Conservation (phyloP, 2,888 invertebrate genomes). For the Choreutis nemorana region DNA sequence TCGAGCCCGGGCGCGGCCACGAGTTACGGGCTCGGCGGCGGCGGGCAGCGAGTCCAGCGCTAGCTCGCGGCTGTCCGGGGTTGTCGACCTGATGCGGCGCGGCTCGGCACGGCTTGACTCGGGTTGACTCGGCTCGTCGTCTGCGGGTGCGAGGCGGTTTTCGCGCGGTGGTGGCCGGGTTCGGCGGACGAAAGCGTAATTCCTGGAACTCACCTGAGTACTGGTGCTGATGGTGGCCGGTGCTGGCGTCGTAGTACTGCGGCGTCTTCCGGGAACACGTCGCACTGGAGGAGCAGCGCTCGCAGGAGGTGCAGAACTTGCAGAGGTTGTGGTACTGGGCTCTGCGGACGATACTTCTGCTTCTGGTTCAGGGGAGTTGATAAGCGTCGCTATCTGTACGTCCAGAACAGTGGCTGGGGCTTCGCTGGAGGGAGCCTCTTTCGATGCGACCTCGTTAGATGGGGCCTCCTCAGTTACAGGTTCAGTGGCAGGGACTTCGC, state of each 20-base stretch:
- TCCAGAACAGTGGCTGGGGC: constrained; percentile 52
- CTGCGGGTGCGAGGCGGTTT: no score
- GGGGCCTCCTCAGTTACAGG: constrained; percentile 23
- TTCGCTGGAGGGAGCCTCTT: constrained; percentile 16
- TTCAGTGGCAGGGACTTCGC: constrained; percentile 36
- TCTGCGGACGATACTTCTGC: constrained; percentile 20
- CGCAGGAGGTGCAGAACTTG: constrained; percentile 25
- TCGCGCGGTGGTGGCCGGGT: constrained; percentile 41
- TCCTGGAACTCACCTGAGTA: constrained; percentile 67
- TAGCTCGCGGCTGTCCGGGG: constrained; percentile 53
- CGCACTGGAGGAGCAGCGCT: constrained; percentile 20
- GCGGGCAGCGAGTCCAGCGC: constrained; percentile 48
- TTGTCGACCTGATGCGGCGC: constrained; percentile 48
- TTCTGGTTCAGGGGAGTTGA: constrained; percentile 34
- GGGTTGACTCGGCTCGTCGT: no score
- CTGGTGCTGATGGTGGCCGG: constrained; percentile 26
- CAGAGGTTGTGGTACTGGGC: constrained; percentile 23
- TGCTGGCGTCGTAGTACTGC: constrained; percentile 22
- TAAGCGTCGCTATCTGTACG: constrained; percentile 51
- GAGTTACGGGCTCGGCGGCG: constrained; percentile 38
- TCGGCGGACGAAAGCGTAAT: constrained; percentile 52
- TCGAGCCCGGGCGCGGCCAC: constrained; percentile 38
- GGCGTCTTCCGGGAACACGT: constrained; percentile 23
- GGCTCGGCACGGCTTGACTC: constrained; percentile 51
- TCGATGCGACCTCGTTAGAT: no score